Evolutionary conservation across 2,113 vertebrate genomes (phyloP).

Genomic region (Halcyon senegalensis): DNA sequence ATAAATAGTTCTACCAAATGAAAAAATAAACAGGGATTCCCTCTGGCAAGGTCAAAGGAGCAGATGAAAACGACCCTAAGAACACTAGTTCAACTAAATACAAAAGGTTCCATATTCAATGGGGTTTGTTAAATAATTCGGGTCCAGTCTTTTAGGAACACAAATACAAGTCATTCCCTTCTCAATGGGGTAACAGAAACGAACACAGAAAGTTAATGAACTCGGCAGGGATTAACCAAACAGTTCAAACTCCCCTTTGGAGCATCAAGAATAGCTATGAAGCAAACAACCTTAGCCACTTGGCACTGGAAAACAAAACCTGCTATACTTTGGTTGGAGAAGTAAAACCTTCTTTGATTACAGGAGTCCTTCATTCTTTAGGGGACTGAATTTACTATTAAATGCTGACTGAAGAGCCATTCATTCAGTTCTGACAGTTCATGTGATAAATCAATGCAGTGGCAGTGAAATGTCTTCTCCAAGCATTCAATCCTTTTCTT

Average conservation of each 20-base stretch:
- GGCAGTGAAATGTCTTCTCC: not conserved
- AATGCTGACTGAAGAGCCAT: not conserved
- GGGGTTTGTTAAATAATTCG: conserved; percentile 42
- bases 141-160: conserved; percentile 34
- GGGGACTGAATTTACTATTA: not conserved
- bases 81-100: conserved; percentile 17
- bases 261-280: not conserved
- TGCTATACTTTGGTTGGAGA: not conserved
- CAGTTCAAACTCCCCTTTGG: conserved; percentile 11
- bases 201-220: conserved; percentile 60
- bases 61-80: not conserved
- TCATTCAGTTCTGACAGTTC: not conserved
- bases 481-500: not conserved
- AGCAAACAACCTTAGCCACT: not conserved
- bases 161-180: conserved; percentile 45
- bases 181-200: conserved; percentile 34
- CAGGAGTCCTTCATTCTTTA: not conserved
- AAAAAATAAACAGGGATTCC: conserved; percentile 24
- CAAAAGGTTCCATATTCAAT: conserved; percentile 8
- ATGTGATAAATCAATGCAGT: not conserved
- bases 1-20: not conserved
- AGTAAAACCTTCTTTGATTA: not conserved
- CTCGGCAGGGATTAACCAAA: conserved; percentile 36
- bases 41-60: not conserved
- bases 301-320: not conserved